phyloP scores from a whole-genome alignment of 2,113 vertebrate genomes.

The Rhabdornis inornatus region DNA sequence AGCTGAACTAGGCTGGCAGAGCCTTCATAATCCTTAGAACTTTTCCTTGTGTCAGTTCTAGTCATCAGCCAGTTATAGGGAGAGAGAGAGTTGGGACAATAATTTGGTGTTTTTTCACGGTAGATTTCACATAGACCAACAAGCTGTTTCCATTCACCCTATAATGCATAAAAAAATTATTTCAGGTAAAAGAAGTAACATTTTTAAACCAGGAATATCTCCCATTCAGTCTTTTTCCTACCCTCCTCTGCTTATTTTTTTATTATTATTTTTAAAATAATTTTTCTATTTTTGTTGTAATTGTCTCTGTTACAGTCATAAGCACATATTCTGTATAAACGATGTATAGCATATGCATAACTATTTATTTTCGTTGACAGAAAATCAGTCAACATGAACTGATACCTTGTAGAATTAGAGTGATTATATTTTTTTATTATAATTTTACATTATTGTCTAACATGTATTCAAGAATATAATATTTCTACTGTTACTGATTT shows the following conservation, averaged over 20 bases:
- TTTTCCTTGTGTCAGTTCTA: not conserved
- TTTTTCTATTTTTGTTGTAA: not conserved
- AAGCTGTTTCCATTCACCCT: not conserved
- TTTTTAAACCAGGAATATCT: not conserved
- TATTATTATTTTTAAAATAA: rapidly evolving
- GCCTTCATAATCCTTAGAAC: not conserved
- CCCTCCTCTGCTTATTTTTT: rapidly evolving
- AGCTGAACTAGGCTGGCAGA: not conserved
- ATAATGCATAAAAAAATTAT: not conserved
- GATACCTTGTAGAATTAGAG: not conserved
- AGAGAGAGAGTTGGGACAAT: not conserved
- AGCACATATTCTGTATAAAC: not conserved
- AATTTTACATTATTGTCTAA: not conserved
- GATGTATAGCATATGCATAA: not conserved
- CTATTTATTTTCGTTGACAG: not conserved
- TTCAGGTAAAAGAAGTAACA: not conserved
- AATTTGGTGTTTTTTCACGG: not conserved
- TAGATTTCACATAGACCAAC: not conserved
- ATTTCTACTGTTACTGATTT: not conserved
- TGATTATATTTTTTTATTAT: not conserved
- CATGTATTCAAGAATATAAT: not conserved
- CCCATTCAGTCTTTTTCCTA: not conserved
- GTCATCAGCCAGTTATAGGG: not conserved
- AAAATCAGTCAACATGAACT: not conserved
- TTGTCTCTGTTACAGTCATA: not conserved